Conservation (phyloP, 1,140 invertebrate genomes). For the Myzus persicae region DNA sequence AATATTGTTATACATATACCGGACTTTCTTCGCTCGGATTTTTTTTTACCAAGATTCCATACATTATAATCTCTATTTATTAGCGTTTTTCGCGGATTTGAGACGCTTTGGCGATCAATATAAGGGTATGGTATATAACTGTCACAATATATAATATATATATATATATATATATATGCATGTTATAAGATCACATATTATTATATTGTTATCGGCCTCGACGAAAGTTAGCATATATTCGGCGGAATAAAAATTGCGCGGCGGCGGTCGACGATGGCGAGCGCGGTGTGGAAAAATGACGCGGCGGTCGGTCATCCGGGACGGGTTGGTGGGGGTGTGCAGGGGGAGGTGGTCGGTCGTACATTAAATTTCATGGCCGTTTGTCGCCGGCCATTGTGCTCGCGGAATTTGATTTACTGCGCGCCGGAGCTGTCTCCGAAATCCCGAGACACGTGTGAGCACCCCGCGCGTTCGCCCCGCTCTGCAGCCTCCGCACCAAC, state of each 20-base stretch:
- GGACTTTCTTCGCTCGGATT: too few relatives aligned
- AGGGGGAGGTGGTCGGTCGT: background rate
- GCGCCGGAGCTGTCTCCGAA: background rate
- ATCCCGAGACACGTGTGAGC: constrained; percentile 36
- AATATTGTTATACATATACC: too few relatives aligned
- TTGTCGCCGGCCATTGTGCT: constrained; percentile 56
- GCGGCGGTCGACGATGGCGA: background rate
- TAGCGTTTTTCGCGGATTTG: too few relatives aligned
- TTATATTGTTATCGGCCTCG: too few relatives aligned
- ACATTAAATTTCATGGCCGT: constrained; percentile 55
- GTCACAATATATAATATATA: too few relatives aligned
- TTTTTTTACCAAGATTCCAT: too few relatives aligned
- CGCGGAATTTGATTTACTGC: constrained; percentile 42
- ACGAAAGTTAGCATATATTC: background rate
- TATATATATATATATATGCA: too few relatives aligned
- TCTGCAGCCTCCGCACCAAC: background rate
- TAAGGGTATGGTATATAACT: too few relatives aligned
- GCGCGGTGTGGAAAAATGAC: background rate
- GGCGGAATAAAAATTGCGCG: background rate
- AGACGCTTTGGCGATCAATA: too few relatives aligned
- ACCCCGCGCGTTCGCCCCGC: background rate
- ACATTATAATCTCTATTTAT: too few relatives aligned
- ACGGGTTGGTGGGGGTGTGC: too few relatives aligned
- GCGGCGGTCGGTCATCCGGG: background rate
- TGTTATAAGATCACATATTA: too few relatives aligned